A percentile compares a stretch with the other conserved stretches of the same genome.
phyloP scores from a whole-genome alignment of 2,797 vertebrate genomes.

The Otolemur crassicaudatus region DNA sequence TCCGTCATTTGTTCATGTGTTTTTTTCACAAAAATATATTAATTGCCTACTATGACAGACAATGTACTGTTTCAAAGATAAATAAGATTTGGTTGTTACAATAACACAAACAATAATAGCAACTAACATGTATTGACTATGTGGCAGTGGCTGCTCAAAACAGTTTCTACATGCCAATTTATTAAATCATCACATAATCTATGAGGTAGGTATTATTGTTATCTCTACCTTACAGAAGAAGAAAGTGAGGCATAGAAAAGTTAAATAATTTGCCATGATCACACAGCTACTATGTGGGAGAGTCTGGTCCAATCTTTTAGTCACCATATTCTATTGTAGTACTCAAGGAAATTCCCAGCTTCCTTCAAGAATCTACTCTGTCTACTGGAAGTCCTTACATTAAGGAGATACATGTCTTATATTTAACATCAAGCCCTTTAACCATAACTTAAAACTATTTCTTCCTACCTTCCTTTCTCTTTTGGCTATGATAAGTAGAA shows the following conservation, averaged over 20 bases:
- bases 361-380: conserved; percentile 21
- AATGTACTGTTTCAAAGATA: conserved; percentile 16
- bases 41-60: background rate
- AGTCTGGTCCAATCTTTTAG: background rate
- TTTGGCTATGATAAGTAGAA: background rate
- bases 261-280: conserved; percentile 2
- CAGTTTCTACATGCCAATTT: background rate
- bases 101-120: background rate
- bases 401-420: background rate
- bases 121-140: background rate
- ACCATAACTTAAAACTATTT: background rate
- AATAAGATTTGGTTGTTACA: background rate
- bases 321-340: background rate
- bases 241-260: background rate
- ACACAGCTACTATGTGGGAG: background rate
- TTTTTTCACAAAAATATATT: conserved; percentile 28
- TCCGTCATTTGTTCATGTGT: background rate
- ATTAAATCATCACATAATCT: background rate
- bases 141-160: background rate
- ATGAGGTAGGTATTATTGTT: background rate
- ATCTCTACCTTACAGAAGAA: background rate
- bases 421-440: background rate
- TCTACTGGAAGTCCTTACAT: background rate
- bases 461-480: background rate
- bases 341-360: background rate